Base-by-base conservation (phyloP, 2,888 invertebrate genomes). In the Metacarcinus magister region DNA sequence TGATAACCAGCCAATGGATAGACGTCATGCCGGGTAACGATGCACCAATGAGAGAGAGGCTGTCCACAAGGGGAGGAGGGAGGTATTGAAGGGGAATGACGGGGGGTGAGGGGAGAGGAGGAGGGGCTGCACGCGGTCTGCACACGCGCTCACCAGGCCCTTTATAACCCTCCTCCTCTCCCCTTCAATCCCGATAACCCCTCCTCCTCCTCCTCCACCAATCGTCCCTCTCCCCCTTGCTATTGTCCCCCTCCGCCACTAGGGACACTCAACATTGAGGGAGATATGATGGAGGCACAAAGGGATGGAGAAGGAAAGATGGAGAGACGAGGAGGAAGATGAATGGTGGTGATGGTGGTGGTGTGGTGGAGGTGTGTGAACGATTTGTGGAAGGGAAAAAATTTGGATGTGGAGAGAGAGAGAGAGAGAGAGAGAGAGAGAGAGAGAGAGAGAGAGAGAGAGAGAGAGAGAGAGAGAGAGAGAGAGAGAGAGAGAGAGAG, bases 401-500 rank as follows among this genome's bases (percentile, higher is more conserved):
- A 8, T 23, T 23, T 67, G 67, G 23, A 67, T 19, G 5, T 23
- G 2, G 67, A 67, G 67, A 67, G 67, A 67, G 67, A 67, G 67
- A 67, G 91, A 91, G 44, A 44, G 91, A 44, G 91, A 91, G 91
- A 91, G 91, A 44, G 91, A 91, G 91, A 91, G 91, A 91, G 91
- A 91, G 91, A 91, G 91, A 91, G 91, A 91, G 91, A 91, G 91
- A 91, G 91, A 91, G 91, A 91, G 91, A 91, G 91, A 43, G 91
- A 43, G 91, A 43, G 91, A 7, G 91, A 43, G 91, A 43, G 39
- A 91, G 43, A 39, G 39, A 39, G 39, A 10, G 19, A n/a, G n/a
- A n/a, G n/a, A n/a, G n/a, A n/a, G n/a, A n/a, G n/a, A n/a, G n/a
- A n/a, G n/a, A n/a, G n/a, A n/a, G n/a, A n/a, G n/a, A n/a, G n/a